Base-by-base conservation (phyloP, 2,113 vertebrate genomes). In the Symphodus melops region DNA sequence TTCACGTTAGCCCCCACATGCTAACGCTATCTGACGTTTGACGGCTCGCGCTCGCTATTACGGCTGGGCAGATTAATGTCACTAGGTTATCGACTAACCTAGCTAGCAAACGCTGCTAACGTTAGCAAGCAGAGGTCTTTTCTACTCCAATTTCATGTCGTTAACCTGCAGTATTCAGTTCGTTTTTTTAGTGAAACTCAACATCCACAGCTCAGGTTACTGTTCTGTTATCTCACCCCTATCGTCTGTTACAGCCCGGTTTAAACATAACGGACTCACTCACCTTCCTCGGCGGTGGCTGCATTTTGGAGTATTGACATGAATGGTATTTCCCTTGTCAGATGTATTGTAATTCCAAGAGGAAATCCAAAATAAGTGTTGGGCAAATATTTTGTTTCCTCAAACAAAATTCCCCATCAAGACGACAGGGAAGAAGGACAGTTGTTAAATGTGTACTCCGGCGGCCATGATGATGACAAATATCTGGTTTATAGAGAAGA, bases 261-360 rank as follows among this genome's bases (percentile, higher is more conserved):
- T 76, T 33, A 62, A 76, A 86, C 76, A 89, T 85, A 89, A 88
- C 86, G 86, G 86, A 73, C 72, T 52, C 73, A 89, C 95, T 94
- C 94, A 97, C 97, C 96, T 97, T 97, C 94, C 96, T 96, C 94
- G 96, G 96, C 91, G 97, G 97, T 81, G 96, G 97, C 96, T 98
- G 97, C 97, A 97, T 98, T 92, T 93, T 96, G 93, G 80, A 92
- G 92, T 88, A 85, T 93, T 93, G 94, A 93, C 94, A 94, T 94
- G 94, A 92, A 95, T 94, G 90, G 87, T 92, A 62, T 86, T 89
- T 92, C 87, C 85, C 85, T 82, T 56, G 71, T 81, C 78, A 88
- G 91, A 86, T 84, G 84, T 85, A 57, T 78, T 81, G 82, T 86
- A 89, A 89, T 88, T 82, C 85, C 89, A 69, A 83, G 59, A 84